Evolutionary conservation across 2,113 vertebrate genomes (phyloP).

Genomic region (Caretta caretta): DNA sequence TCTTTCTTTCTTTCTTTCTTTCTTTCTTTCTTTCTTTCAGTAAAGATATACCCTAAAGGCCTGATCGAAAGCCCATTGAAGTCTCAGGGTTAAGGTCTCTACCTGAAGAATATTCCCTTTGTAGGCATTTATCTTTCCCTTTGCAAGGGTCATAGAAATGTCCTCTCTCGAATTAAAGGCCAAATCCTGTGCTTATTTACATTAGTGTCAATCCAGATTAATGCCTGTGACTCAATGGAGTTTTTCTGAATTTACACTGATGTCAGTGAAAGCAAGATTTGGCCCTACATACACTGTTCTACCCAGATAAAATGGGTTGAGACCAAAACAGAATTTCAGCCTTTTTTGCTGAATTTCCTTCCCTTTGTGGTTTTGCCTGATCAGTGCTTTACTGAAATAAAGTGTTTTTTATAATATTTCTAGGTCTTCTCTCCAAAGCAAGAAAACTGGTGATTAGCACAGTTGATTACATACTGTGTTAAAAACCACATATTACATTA

Average conservation of each 20-base stretch:
- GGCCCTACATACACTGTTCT: not conserved
- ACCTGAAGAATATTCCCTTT: not conserved
- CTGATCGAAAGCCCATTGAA: not conserved
- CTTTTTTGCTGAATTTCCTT: not conserved
- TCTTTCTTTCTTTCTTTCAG: too few relatives aligned
- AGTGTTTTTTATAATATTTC: not conserved
- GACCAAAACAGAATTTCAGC: not conserved
- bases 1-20: too few relatives aligned
- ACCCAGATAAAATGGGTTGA: not conserved
- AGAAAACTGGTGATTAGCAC: slow-evolving; percentile 4
- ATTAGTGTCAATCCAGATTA: not conserved
- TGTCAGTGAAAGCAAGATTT: not conserved
- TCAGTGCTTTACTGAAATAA: not conserved
- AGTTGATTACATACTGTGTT: slow-evolving; percentile 23
- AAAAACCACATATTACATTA: slow-evolving; percentile 17
- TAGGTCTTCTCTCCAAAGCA: not conserved
- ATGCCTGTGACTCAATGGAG: not conserved
- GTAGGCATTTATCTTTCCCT: not conserved
- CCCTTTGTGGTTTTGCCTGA: slow-evolving; percentile 2
- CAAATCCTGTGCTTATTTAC: not conserved
- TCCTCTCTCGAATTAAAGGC: not conserved
- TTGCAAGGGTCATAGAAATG: not conserved
- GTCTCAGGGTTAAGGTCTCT: not conserved
- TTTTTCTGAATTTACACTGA: rapidly evolving
- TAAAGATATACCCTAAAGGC: not conserved